These are phyloP conservation scores for Stenurella melanura DNA, from an alignment of 2,888 invertebrate species.

Conservation along the genomic window DNA sequence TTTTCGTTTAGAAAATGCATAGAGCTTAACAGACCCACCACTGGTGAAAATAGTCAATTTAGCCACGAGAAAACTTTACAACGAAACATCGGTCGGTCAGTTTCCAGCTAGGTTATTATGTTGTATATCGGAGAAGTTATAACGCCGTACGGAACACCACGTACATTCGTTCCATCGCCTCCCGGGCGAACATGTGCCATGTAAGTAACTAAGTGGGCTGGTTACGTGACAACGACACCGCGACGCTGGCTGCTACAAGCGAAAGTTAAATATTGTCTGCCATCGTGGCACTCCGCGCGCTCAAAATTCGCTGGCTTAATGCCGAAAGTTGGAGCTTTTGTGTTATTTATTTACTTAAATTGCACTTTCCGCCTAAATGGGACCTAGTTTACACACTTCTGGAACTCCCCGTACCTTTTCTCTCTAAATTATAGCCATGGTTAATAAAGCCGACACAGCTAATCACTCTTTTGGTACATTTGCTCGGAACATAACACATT, in stretches of 20 bases:
- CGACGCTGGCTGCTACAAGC: constrained; percentile 49
- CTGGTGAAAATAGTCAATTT: not conserved
- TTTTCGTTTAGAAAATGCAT: too few species aligned
- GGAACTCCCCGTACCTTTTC: not conserved
- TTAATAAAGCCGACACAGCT: constrained; percentile 22
- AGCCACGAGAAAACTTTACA: not conserved
- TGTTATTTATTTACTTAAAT: constrained; percentile 57
- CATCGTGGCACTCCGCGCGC: not conserved
- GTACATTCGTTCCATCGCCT: constrained; percentile 57
- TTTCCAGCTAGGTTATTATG: constrained; percentile 51
- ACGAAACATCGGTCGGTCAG: too few species aligned
- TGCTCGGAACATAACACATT: constrained; percentile 4
- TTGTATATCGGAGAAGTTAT: constrained; percentile 48
- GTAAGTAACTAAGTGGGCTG: constrained; percentile 61
- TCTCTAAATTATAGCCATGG: constrained; percentile 46
- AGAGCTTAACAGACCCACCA: not conserved
- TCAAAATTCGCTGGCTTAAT: constrained; percentile 50
- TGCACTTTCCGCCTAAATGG: constrained; percentile 39
- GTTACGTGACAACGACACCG: constrained; percentile 58
- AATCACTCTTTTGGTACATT: constrained; percentile 32
- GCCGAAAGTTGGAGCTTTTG: constrained; percentile 54
- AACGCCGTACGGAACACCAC: constrained; percentile 56
- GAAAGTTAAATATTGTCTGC: constrained; percentile 58
- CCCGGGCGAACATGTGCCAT: constrained; percentile 59
- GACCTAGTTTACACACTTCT: constrained; percentile 36